Evolutionary conservation across 1,140 invertebrate genomes (phyloP), one percentile per base, ranked within the genome.

Genomic region (Anoplolepis gracilipes): DNA sequence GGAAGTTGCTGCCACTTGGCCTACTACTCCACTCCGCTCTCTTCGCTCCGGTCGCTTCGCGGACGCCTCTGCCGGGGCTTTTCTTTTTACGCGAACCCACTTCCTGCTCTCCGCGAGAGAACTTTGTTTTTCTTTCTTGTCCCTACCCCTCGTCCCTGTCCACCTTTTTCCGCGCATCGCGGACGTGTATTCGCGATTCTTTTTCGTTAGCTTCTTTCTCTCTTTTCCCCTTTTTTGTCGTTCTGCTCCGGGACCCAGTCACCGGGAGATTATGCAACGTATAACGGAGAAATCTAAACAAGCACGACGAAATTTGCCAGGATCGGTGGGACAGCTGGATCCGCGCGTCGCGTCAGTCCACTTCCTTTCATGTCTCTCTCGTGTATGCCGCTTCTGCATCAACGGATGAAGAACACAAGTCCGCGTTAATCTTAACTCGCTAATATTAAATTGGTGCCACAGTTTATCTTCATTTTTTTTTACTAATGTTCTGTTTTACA

Each of bases 1-100:
- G 86, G 88, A 92, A 92, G 88, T 92, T 93, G 88, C 92, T 93
- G 93, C 93, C 92, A 93, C 92, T 93, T 94, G 93, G 93, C 93
- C 93, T 93, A 94, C 93, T 94, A 93, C 93, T 94, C 93, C 91
- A 93, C 91, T 93, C 90, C 87, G 79, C 88, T 85, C 76, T 78
- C 92, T 93, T 92, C 90, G 92, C 89, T 93, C 87, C 77, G 61
- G 61, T 79, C 59, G 90, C 87, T 91, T 39, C 88, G 87, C 87
- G 90, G 85, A 88, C 90, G 86, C 39, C 85, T 85, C 87, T 88
- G 91, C 87, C 82, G 84, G 57, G 88, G 92, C 91, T 92, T 93
- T 93, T 92, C 92, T 93, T 92, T 93, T 92, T 93, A 92, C 90
- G 88, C 90, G 87, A 90, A 88, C 92, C 46, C 87, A 91, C 92